These are phyloP conservation scores for Creontiades dilutus DNA, from an alignment of 2,888 invertebrate genomes.

Conservation along the genomic window DNA sequence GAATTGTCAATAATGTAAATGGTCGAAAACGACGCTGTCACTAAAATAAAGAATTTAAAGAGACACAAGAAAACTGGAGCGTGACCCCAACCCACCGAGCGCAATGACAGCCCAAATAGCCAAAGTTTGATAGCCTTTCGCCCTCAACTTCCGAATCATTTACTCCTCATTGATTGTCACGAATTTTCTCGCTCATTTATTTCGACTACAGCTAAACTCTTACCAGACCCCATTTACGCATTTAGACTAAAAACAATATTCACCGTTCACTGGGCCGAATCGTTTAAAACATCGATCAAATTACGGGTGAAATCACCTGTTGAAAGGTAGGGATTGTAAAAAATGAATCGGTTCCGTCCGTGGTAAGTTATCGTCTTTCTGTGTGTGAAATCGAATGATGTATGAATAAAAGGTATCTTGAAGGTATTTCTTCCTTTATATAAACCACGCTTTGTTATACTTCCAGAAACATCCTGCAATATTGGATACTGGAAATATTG, in stretches of 20 bases:
- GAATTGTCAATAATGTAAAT: too few species aligned
- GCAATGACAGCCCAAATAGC: conserved; percentile 14
- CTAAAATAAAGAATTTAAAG: neutral
- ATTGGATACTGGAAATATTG: too few species aligned
- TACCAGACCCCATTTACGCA: neutral
- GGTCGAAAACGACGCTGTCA: too few species aligned
- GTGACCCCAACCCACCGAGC: neutral
- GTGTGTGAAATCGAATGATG: too few species aligned
- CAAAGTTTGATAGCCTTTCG: neutral
- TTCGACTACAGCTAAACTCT: neutral
- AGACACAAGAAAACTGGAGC: neutral
- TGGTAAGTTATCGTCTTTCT: too few species aligned
- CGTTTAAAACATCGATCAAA: neutral
- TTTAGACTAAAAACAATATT: neutral
- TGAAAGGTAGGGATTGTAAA: too few species aligned
- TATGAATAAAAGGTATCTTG: too few species aligned
- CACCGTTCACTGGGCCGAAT: neutral
- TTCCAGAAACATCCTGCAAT: too few species aligned
- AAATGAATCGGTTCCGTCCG: too few species aligned
- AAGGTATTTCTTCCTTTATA: too few species aligned
- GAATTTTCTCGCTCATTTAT: conserved; percentile 26
- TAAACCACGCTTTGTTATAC: too few species aligned
- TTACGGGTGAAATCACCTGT: neutral
- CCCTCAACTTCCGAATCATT: neutral
- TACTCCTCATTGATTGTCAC: conserved; percentile 8